Conservation (phyloP, 2,113 vertebrate species). For the Alosa alosa region DNA sequence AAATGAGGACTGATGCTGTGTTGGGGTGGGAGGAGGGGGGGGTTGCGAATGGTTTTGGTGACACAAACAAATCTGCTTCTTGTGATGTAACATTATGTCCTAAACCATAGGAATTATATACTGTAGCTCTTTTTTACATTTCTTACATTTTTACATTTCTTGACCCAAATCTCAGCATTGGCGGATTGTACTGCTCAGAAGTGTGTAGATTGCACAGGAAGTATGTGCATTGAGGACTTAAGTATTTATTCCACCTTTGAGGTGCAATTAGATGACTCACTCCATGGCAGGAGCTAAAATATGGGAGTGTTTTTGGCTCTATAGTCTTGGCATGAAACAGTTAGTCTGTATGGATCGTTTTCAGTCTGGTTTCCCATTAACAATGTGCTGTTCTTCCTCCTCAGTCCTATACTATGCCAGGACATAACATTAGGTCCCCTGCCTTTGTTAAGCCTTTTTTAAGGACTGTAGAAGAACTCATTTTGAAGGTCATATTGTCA, state of each 20-base stretch:
- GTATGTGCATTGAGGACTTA: background rate
- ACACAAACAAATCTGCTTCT: background rate
- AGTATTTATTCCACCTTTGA: background rate
- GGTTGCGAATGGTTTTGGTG: background rate
- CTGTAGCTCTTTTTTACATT: background rate
- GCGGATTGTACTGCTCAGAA: background rate
- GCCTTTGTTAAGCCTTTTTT: background rate
- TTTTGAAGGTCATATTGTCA: background rate
- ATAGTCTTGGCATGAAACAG: background rate
- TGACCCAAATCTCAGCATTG: background rate
- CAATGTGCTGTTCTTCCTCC: too few relatives aligned
- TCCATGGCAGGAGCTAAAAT: background rate
- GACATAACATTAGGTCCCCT: background rate
- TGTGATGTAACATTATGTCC: too few relatives aligned
- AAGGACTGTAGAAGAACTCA: background rate
- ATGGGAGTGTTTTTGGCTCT: background rate
- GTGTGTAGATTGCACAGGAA: background rate
- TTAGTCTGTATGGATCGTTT: background rate
- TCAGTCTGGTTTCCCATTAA: background rate
- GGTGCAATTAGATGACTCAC: background rate
- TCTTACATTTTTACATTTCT: background rate
- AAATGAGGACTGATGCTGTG: background rate
- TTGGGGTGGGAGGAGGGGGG: background rate
- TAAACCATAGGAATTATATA: background rate
- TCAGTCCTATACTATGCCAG: too few relatives aligned